Evolutionary conservation across 2,888 invertebrate species (phyloP).

Genomic region (Epirrita christyi): DNA sequence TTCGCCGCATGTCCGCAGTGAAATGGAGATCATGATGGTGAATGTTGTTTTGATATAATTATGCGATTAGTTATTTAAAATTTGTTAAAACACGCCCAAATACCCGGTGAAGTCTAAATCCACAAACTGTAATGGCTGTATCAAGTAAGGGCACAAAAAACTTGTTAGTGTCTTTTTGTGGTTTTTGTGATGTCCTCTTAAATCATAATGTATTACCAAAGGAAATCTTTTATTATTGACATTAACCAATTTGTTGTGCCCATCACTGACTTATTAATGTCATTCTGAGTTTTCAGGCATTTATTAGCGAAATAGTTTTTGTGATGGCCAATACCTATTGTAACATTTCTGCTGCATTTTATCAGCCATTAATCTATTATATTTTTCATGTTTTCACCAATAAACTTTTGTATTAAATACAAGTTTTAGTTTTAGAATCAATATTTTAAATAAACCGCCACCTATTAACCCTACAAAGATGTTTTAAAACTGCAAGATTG

Average conservation of each 20-base stretch:
- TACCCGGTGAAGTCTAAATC: slow-evolving; percentile 65
- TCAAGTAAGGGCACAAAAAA: slow-evolving; percentile 80
- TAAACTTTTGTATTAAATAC: slow-evolving; percentile 85
- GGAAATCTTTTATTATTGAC: slow-evolving; percentile 69
- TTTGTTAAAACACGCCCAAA: slow-evolving; percentile 74
- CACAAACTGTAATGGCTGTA: slow-evolving; percentile 79
- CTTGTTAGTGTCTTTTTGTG: slow-evolving; percentile 79
- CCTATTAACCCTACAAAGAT: slow-evolving; percentile 78
- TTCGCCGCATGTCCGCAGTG: slow-evolving; percentile 82
- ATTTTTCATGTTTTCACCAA: slow-evolving; percentile 86
- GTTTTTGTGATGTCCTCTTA: slow-evolving; percentile 75
- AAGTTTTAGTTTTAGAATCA: slow-evolving; percentile 85
- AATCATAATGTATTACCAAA: slow-evolving; percentile 70
- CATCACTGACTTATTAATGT: slow-evolving; percentile 68
- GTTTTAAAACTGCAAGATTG: slow-evolving; percentile 54
- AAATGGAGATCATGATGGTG: slow-evolving; percentile 80
- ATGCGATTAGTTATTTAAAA: slow-evolving; percentile 66
- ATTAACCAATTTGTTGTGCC: slow-evolving; percentile 84
- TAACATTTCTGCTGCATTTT: slow-evolving; percentile 85
- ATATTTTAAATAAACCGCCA: slow-evolving; percentile 81
- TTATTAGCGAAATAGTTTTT: slow-evolving; percentile 83
- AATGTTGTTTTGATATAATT: slow-evolving; percentile 71
- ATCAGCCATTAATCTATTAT: slow-evolving; percentile 85
- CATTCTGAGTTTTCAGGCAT: slow-evolving; percentile 83
- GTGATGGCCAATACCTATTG: slow-evolving; percentile 80